phyloP scores from a whole-genome alignment of 1,140 invertebrate genomes.

The Branchinecta lindahli region DNA sequence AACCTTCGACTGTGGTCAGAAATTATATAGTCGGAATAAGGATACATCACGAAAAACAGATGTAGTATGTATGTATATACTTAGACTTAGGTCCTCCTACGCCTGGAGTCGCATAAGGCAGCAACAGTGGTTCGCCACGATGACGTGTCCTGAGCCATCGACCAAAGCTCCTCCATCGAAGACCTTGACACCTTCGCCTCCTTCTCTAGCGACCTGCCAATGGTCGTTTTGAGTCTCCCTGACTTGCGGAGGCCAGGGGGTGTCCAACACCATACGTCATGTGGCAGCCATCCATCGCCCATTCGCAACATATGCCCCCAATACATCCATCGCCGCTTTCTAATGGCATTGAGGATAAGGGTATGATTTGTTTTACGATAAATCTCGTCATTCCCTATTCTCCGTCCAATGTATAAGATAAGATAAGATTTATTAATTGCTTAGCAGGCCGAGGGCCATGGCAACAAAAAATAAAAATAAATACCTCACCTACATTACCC shows the following conservation, averaged over 20 bases:
- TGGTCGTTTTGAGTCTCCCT: constrained; percentile 7
- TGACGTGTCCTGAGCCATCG: not conserved
- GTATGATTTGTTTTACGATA: not conserved
- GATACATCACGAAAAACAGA: no score
- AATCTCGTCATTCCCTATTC: constrained; percentile 1
- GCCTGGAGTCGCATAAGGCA: constrained; percentile 3
- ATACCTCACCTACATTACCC: no score
- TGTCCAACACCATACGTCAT: constrained; percentile 8
- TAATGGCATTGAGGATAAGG: constrained; percentile 7
- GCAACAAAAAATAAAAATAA: no score
- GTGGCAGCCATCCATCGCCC: not conserved
- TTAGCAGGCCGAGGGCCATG: no score
- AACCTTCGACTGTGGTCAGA: no score
- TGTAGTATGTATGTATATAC: no score
- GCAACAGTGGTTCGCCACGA: constrained; percentile 7
- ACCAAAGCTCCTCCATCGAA: constrained; percentile 8
- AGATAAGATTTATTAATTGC: no score
- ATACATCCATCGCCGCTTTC: constrained; percentile 8
- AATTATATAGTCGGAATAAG: no score
- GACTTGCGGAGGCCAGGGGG: constrained; percentile 7
- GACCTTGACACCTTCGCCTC: not conserved
- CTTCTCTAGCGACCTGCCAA: not conserved
- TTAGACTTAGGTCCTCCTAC: constrained; percentile 1
- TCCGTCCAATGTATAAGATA: constrained; percentile 4
- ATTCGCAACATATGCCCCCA: constrained; percentile 4